phyloP scores from a whole-genome alignment of 2,113 vertebrate species.

The Strix aluco region DNA sequence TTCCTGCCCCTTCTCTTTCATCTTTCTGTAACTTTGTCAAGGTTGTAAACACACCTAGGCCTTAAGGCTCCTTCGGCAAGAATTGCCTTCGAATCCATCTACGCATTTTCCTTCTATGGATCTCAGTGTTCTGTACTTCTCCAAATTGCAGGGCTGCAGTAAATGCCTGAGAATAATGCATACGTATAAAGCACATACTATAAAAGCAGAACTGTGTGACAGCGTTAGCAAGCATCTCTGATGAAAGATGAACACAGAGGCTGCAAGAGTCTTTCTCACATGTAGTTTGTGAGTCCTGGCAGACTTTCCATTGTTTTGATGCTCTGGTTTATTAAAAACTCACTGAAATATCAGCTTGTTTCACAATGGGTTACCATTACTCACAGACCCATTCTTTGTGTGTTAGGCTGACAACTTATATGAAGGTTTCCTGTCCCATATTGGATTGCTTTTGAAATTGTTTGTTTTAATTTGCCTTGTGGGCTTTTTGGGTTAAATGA shows the following conservation, averaged over 20 bases:
- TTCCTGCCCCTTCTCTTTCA: slow-evolving; percentile 52
- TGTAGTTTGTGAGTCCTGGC: not conserved
- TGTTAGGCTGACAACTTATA: not conserved
- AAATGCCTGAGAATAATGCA: slow-evolving; percentile 16
- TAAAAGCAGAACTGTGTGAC: not conserved
- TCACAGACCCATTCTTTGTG: not conserved
- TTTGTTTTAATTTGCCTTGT: slow-evolving; percentile 15
- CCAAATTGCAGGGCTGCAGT: slow-evolving; percentile 6
- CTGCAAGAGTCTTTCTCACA: slow-evolving; percentile 5
- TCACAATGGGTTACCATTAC: not conserved
- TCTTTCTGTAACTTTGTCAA: slow-evolving; percentile 58
- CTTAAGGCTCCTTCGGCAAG: slow-evolving; percentile 47
- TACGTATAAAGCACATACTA: not conserved
- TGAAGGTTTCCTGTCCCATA: not conserved
- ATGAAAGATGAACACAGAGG: slow-evolving; percentile 12
- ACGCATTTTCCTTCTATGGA: not conserved
- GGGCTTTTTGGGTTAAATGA: not conserved
- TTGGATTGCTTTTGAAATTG: not conserved
- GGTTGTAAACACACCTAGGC: slow-evolving; percentile 60
- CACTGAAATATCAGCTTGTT: not conserved
- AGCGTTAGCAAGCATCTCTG: not conserved
- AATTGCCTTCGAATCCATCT: slow-evolving; percentile 34
- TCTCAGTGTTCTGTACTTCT: not conserved
- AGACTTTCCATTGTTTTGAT: not conserved
- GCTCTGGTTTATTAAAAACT: not conserved